These are phyloP conservation scores for Stenotaenia linearis DNA, from an alignment of 2,888 invertebrate genomes.

Conservation along the genomic window DNA sequence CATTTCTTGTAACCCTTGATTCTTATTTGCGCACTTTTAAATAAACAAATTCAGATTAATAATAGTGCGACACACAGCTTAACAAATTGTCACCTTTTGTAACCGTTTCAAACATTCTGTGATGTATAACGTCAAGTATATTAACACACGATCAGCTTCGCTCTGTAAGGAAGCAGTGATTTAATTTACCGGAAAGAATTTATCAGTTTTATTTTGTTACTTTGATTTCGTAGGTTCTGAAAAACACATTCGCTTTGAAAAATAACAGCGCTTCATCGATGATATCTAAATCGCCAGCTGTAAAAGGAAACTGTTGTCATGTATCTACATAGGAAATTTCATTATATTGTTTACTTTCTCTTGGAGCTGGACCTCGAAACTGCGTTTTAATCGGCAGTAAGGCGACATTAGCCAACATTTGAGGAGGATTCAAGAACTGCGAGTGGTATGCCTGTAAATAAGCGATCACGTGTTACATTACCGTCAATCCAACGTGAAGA, in stretches of 20 bases:
- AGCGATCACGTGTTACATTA: neutral
- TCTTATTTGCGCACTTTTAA: conserved; percentile 69
- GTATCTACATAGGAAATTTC: neutral
- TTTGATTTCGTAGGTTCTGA: conserved; percentile 97
- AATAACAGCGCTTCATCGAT: conserved; percentile 95
- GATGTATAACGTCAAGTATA: conserved; percentile 94
- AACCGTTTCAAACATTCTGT: conserved; percentile 94
- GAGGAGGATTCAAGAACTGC: conserved; percentile 64
- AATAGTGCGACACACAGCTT: neutral
- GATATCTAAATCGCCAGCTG: conserved; percentile 72
- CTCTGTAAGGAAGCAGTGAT: conserved; percentile 58
- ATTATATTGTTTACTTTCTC: conserved; percentile 42
- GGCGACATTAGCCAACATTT: conserved; percentile 85
- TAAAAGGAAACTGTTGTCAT: conserved; percentile 21
- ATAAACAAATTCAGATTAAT: neutral
- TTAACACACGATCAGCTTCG: conserved; percentile 91
- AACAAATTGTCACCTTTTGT: conserved; percentile 59
- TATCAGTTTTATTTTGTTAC: conserved; percentile 53
- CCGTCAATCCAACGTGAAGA: too few species aligned
- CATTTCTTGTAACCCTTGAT: conserved; percentile 87
- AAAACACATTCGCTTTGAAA: conserved; percentile 99
- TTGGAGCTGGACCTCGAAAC: conserved; percentile 86
- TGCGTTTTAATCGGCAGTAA: conserved; percentile 83
- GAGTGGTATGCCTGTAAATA: conserved; percentile 86
- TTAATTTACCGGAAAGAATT: too few species aligned